Evolutionary conservation across 1,140 invertebrate genomes (phyloP), one percentile per base, ranked within the genome.

Genomic region (Eriocheir sinensis): DNA sequence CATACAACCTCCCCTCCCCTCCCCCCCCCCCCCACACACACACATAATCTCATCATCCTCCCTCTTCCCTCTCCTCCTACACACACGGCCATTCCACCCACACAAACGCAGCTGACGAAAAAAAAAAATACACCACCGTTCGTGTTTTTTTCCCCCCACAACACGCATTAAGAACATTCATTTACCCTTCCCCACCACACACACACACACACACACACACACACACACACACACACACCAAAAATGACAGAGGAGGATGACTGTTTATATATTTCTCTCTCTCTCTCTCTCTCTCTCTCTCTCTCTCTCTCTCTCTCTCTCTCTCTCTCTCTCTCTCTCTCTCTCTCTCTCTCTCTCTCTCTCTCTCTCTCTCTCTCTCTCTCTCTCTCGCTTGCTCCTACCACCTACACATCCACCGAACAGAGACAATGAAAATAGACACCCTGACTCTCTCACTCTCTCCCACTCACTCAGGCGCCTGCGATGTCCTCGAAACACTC

Each of bases 401-500:
- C n/a, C n/a, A n/a, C n/a, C n/a, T n/a, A n/a, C n/a, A n/a, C n/a
- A n/a, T n/a, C n/a, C n/a, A n/a, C n/a, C n/a, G n/a, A n/a, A n/a
- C n/a, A n/a, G n/a, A n/a, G n/a, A n/a, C n/a, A n/a, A n/a, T n/a
- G n/a, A n/a, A n/a, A n/a, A n/a, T n/a, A n/a, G n/a, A n/a, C n/a
- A n/a, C 60, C n/a, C 60, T 72, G 21, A n/a, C 60, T 72, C 60
- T 72, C 60, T 72, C 60, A 17, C 48, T 53, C 48, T 53, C 48
- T 53, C 48, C 21, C 44, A 15, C 60, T 72, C n/a, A 4, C 36
- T 41, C 79, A 94, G 93, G 36, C 36, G 88, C 4, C 72, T 94
- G 30, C 48, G 93, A 83, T 97, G 97, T 95, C 96, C 97, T 0
- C 95, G 97, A 21, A 97, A 97, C 95, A 97, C 96, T 27, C 96